Base-by-base conservation (phyloP, 1,140 invertebrate species). In the Cecropterus lyciades region DNA sequence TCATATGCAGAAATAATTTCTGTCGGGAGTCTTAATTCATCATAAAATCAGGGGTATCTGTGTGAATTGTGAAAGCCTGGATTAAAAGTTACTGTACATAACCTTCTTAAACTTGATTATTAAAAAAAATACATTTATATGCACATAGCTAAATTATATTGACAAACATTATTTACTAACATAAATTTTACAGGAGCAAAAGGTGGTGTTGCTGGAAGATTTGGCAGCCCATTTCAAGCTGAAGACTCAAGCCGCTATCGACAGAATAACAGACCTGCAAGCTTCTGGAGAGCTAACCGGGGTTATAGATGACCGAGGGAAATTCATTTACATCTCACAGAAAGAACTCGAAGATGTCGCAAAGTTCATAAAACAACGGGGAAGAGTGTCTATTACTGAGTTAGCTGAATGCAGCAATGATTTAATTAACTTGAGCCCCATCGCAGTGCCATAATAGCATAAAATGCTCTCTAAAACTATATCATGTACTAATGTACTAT, bases 261-360 rank as follows among this genome's bases (percentile, higher is more conserved):
- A 98, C 72, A 94, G 98, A 71, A 96, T 99, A 59, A 95, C 97
- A 68, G 95, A 96, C 48, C 93, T 99, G 24, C 96, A 98, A 78
- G 92, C 94, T 5, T 95, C 96, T 73, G 97, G 96, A 42, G 94
- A 93, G 45, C 90, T 98, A 10, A 97, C 97, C 17, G 99, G 99
- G 10, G 99, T 99, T 3, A 98, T 99, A 77, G 99, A 99, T 86
- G 99, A 99, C 86, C 94, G 99, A 73, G 99, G 99, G 17, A 99
- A 99, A 92, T 99, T 99, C 84, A 99, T 99, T 78, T 99, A 98
- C 84, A 98, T 99, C 42, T 98, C 98, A 0, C 94, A 96, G 75
- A 95, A 96, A 37, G 99, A 99, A 89, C 92, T 99, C 51, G 94
- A 97, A 76, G 95, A 96, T 68, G 97, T 99, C 6, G 98, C 98